A percentile compares a stretch with the other conserved stretches of the same genome.
Conservation (phyloP, 2,113 vertebrate species). For the Capreolus pygargus region DNA sequence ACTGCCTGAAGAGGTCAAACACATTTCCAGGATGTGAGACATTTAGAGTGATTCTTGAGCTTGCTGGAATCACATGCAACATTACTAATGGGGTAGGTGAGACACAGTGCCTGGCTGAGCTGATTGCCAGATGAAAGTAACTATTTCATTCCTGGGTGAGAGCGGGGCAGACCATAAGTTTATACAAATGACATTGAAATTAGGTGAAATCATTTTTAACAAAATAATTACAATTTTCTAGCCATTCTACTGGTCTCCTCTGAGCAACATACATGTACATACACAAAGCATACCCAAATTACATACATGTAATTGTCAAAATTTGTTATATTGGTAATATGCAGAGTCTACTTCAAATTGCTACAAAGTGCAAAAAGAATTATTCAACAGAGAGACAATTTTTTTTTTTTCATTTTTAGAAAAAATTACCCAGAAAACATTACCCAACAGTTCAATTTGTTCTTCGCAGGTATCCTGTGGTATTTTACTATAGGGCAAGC, state of each 20-base stretch:
- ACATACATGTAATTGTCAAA: not conserved
- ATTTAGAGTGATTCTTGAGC: not conserved
- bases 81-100: not conserved
- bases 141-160: not conserved
- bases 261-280: not conserved
- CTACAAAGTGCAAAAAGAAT: not conserved
- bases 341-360: not conserved
- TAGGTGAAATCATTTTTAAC: not conserved
- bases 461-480: not conserved
- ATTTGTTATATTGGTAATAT: not conserved
- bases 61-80: not conserved
- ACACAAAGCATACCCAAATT: not conserved
- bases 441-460: not conserved
- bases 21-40: not conserved
- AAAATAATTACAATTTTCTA: not conserved
- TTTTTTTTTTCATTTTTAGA: not conserved
- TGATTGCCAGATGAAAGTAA: not conserved
- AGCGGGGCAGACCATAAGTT: not conserved
- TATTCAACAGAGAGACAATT: not conserved
- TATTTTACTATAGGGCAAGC: not conserved
- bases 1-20: conserved; percentile 11
- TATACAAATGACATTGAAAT: not conserved
- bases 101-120: not conserved
- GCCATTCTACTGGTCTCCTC: not conserved
- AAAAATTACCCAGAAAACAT: not conserved